Base-by-base conservation (phyloP, 2,888 invertebrate species). In the Urechis unicinctus region DNA sequence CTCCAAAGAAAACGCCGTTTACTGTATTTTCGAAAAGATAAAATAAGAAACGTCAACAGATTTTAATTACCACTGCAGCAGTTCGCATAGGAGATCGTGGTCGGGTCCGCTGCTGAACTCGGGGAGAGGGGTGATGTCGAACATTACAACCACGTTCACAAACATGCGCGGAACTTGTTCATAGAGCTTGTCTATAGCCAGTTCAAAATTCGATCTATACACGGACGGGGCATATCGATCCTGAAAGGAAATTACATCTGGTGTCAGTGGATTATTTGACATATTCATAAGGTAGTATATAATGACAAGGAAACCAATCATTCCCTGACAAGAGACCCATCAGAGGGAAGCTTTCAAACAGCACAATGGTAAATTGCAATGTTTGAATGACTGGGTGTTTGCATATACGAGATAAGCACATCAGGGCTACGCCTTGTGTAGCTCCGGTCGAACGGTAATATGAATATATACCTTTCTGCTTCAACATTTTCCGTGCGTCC, bases 131-230 rank as follows among this genome's bases (percentile, higher is more conserved):
- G 72, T 66, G 53, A 74, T 66, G 56, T 75, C 71, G 3, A 77
- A 62, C 25, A 74, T 66, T 50, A 69, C 64, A 2, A 77, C 72
- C 26, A 77, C 59, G 53, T 77, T 75, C 30, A 77, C 70, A 53
- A 77, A 69, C 6, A 70, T 68, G 43, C 70, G 57, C 2, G 75
- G 77, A n/a, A 77, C 62, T 42, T 69, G 61, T 3, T 58, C 61
- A 42, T 72, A 68, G 0, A 77, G 65, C 31, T 66, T 61, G 60
- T 76, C 74, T 29, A 77, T 56, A 1, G 70, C 69, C 30, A 59
- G 56, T 55, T 66, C 53, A 13, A 77, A 52, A 54, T 69, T 61
- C 6, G 52, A 54, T 1, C 52, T 52, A 56, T 72, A 74, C 4
- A 57, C 64, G 13, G 46, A 47, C 1, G 68, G 59, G 24, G 61